Percentiles rank a stretch among this genome's conserved stretches.
Conservation (phyloP, 2,797 vertebrate species). For the Chaetophractus vellerosus region DNA sequence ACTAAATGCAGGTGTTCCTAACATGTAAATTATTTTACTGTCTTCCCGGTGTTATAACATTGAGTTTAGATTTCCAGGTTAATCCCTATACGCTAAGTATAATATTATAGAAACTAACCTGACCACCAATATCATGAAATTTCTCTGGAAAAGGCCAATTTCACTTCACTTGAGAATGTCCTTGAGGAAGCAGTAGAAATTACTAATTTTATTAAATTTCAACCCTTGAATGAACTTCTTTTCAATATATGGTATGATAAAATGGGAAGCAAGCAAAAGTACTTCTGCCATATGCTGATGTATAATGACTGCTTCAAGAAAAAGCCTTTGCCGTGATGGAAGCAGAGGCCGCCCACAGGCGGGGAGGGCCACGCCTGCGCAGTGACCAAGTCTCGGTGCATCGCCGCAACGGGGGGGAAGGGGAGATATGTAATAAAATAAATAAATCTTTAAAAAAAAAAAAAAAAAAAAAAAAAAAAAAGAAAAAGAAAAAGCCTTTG, state of each 20-base stretch:
- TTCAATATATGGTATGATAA: conserved; percentile 43
- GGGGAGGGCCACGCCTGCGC: too few relatives aligned
- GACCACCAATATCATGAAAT: not conserved
- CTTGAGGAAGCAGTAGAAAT: conserved; percentile 38
- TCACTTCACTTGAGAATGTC: conserved; percentile 53
- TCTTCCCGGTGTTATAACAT: not conserved
- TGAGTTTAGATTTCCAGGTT: conserved; percentile 20
- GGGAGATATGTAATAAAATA: too few relatives aligned
- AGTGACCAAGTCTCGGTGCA: too few relatives aligned
- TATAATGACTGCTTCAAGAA: not conserved
- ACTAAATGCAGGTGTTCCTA: not conserved
- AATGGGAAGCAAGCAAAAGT: conserved; percentile 60
- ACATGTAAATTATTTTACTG: conserved; percentile 21
- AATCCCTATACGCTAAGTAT: not conserved
- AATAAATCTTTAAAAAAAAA: too few relatives aligned
- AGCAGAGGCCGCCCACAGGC: too few relatives aligned
- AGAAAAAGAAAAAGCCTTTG: conserved; percentile 46
- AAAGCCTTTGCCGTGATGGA: too few relatives aligned
- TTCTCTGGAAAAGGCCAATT: conserved; percentile 49
- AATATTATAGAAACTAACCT: not conserved
- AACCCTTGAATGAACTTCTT: not conserved
- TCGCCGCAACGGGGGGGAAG: too few relatives aligned
- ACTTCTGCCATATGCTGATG: not conserved
- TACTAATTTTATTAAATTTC: conserved; percentile 58
- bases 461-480: too few relatives aligned